Evolutionary conservation across 1,140 invertebrate genomes (phyloP).

Genomic region (Cherax destructor): DNA sequence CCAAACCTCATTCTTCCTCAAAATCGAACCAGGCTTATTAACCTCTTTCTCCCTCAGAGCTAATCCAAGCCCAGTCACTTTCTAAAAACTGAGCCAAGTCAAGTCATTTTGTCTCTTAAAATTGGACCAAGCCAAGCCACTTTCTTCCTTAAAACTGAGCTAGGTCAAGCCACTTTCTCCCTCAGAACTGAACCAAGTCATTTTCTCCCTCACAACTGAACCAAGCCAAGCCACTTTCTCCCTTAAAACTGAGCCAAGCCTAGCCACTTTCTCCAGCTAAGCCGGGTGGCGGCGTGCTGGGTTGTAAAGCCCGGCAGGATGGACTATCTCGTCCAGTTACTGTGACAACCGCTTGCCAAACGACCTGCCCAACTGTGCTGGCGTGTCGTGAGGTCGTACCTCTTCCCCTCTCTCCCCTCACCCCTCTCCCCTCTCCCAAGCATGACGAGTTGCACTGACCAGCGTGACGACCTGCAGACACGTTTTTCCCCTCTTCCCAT

Average conservation of each 20-base stretch:
- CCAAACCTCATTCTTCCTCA: too few relatives aligned
- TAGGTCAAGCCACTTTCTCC: too few relatives aligned
- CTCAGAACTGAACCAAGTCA: background rate
- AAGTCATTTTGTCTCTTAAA: too few relatives aligned
- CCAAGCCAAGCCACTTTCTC: background rate
- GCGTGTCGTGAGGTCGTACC: background rate
- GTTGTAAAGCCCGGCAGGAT: background rate
- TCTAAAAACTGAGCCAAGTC: too few relatives aligned
- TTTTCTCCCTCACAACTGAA: background rate
- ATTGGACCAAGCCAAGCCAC: background rate
- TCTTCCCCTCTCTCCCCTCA: background rate
- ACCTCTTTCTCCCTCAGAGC: too few relatives aligned
- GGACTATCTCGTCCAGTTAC: slow-evolving; percentile 17
- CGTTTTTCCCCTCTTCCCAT: background rate
- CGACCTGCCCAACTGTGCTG: background rate
- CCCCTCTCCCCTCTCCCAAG: background rate
- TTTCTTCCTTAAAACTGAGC: background rate
- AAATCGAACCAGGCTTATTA: too few relatives aligned
- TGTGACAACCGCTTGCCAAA: slow-evolving; percentile 4
- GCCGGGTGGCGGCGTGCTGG: background rate
- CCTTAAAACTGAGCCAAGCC: background rate
- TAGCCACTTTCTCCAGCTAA: background rate
- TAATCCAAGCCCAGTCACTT: background rate
- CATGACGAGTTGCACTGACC: slow-evolving; percentile 1
- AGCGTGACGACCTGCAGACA: background rate